Percentiles rank a stretch among this genome's conserved stretches.
Evolutionary conservation across 2,113 vertebrate genomes (phyloP).

Genomic region (Psittacula cyanocephala): DNA sequence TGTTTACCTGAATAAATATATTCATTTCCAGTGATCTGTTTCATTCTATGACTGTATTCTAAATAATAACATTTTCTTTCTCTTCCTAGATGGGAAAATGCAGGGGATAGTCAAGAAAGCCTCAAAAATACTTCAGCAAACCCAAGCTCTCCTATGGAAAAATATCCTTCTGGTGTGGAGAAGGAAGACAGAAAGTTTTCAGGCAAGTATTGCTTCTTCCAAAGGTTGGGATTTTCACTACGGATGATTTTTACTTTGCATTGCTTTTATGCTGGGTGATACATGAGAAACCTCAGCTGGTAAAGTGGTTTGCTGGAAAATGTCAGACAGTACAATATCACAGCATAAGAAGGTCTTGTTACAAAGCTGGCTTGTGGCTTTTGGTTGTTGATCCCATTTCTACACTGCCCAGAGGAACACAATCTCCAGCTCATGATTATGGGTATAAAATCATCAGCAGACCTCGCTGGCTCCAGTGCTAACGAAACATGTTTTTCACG

Average conservation of each 20-base stretch:
- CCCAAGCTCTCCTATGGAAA: constrained; percentile 82
- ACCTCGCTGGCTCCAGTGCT: not conserved
- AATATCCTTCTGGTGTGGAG: constrained; percentile 89
- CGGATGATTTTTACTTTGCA: fast-evolving
- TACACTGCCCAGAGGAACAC: not conserved
- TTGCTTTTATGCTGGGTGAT: not conserved
- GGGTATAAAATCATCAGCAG: not conserved
- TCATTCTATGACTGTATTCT: not conserved
- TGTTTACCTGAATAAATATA: not conserved
- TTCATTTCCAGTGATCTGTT: not conserved
- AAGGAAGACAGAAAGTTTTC: constrained; percentile 81
- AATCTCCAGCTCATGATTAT: not conserved
- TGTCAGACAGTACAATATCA: not conserved
- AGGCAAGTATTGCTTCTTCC: constrained; percentile 66
- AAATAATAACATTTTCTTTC: not conserved
- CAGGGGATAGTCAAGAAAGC: constrained; percentile 48
- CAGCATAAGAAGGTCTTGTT: not conserved
- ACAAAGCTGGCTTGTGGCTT: not conserved
- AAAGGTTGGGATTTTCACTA: not conserved
- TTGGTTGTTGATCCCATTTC: not conserved
- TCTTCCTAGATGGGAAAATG: constrained; percentile 38
- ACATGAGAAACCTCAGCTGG: not conserved
- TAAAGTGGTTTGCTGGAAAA: not conserved
- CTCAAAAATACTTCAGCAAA: constrained; percentile 81
- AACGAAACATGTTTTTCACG: not conserved